Evolutionary conservation across 2,113 vertebrate species (phyloP).

Genomic region (Noctilio leporinus): DNA sequence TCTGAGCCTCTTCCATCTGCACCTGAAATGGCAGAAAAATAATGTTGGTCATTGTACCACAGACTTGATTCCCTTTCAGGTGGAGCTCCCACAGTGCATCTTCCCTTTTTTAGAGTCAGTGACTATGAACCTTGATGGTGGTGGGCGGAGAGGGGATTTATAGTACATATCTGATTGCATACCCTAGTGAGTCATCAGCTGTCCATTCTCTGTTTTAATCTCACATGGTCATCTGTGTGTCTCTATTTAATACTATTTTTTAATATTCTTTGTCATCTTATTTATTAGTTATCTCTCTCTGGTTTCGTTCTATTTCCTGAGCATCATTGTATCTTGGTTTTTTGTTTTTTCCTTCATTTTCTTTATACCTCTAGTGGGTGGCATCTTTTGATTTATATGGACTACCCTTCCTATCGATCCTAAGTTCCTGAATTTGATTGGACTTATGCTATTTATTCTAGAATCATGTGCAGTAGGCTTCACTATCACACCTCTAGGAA

Average conservation of each 20-base stretch:
- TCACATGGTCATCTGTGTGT: neutral
- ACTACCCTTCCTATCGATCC: neutral
- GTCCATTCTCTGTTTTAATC: neutral
- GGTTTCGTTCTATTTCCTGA: neutral
- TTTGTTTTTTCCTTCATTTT: conserved; percentile 3
- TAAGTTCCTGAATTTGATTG: conserved; percentile 4
- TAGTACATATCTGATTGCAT: neutral
- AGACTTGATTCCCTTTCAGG: neutral
- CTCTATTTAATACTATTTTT: neutral
- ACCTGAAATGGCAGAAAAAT: neutral
- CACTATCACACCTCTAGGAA: neutral
- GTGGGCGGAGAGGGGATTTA: neutral
- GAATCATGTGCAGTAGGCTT: conserved; percentile 12
- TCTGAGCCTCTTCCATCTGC: neutral
- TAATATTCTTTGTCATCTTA: neutral
- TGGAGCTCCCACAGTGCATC: neutral
- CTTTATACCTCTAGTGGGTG: neutral
- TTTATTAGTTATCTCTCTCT: neutral
- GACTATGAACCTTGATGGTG: neutral
- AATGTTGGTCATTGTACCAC: neutral
- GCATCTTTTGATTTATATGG: neutral
- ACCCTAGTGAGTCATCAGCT: neutral
- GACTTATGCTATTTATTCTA: conserved; percentile 19
- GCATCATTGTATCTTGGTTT: neutral
- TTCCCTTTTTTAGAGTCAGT: neutral